Conservation (phyloP, 2,888 invertebrate genomes). For the Acleris sparsana region DNA sequence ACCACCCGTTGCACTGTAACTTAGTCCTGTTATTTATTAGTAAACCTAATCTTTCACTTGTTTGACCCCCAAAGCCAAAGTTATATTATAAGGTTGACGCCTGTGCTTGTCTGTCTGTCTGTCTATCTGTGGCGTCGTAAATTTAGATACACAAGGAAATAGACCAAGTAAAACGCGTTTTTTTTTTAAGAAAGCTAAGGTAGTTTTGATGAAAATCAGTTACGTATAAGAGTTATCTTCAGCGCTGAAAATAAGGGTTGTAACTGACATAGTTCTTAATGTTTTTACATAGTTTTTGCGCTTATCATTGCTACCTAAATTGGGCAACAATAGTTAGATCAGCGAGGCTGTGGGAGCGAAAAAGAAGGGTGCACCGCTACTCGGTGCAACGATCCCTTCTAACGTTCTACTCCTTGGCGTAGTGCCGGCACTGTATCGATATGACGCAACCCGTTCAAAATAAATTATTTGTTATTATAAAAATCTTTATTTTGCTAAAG, state of each 20-base stretch:
- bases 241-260: too few species aligned
- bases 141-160: too few species aligned
- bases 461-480: constrained; percentile 10
- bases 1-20: constrained; percentile 62
- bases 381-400: constrained; percentile 60
- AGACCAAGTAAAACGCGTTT: too few species aligned
- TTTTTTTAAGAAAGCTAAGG: too few species aligned
- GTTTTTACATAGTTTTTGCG: neutral
- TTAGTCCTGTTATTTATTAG: too few species aligned
- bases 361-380: constrained; percentile 60
- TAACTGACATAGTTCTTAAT: too few species aligned
- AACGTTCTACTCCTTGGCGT: constrained; percentile 49
- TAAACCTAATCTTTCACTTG: neutral
- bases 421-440: constrained; percentile 43
- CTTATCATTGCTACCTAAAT: constrained; percentile 23
- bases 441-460: constrained; percentile 11
- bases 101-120: too few species aligned
- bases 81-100: neutral
- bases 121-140: too few species aligned
- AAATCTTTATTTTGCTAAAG: constrained; percentile 1
- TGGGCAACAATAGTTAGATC: constrained; percentile 22
- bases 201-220: too few species aligned
- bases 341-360: constrained; percentile 45
- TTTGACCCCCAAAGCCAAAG: neutral
- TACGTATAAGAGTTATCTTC: too few species aligned